Evolutionary conservation across 2,888 invertebrate genomes (phyloP), one percentile per base, ranked within the genome.

Genomic region (Trichacis sp.): DNA sequence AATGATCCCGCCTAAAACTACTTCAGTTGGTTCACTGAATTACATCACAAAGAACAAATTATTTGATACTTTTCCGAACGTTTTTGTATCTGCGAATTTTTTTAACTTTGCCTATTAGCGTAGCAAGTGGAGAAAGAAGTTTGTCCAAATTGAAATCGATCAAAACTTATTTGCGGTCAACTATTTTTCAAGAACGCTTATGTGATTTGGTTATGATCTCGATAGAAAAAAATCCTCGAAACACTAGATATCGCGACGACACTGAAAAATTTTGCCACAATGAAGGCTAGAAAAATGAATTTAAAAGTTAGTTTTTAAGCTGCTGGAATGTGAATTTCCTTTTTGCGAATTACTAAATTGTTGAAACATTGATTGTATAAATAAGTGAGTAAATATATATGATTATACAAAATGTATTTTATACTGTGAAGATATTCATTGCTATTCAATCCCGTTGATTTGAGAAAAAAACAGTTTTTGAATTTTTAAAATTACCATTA

Each of bases 81-180:
- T 24, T 24, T 24, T 24, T 57, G 46, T 59, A 24, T 24, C 24
- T 24, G 24, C 24, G 24, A 24, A 69, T 72, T 43, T 48, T 70
- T 40, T 54, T 64, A 18, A 73, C 71, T 19, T 56, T 67, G 42
- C 69, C 70, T 38, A 64, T 72, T 11, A 64, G 64, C 19, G 69
- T 69, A 17, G 71, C 68, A 14, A 59, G 51, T 43, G 69, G 68
- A 19, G 66, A 70, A 62, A 61, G 69, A 53, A 70, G 61, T 56
- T 73, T 70, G 50, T 70, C 62, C 14, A 69, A 69, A 64, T 49
- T 68, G n/a, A 64, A 69, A 42, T 49, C 62, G 51, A 65, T 72
- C 33, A 64, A 71, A 63, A 68, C 61, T 18, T 72, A 66, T 51
- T 56, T 62, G 46, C 24, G 68, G 50, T 66, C 64, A 18, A 65